Base-by-base conservation (phyloP, 2,888 invertebrate species). In the Tipula confusa region DNA sequence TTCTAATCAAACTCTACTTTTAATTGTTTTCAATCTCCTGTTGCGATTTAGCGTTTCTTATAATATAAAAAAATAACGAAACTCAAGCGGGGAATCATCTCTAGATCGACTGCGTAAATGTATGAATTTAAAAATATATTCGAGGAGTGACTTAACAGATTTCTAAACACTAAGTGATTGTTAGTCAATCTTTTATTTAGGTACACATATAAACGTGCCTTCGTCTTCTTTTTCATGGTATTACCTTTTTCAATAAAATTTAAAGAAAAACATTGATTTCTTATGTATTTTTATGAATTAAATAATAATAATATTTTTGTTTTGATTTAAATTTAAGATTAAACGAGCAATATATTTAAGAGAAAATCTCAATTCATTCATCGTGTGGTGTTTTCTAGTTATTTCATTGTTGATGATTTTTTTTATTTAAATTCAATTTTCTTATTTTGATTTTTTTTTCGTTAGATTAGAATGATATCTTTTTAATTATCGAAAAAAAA, bases 81-180 rank as follows among this genome's bases (percentile, higher is more conserved):
- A 82, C 83, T 82, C 85, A 84, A 83, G 84, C 82, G 82, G 85
- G 84, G 84, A 85, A 24, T 11, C 24, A 64, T 64, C 64, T 24
- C 24, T 64, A 18, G 24, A 24, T n/a, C 24, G 9, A 24, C 64
- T 64, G 1, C 7, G 6, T 15, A n/a, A 5, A 31, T 31, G 31
- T 5, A 31, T 31, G 31, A 7, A n/a, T n/a, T n/a, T n/a, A n/a
- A n/a, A n/a, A n/a, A 18, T 48, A 18, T 48, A 48, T 48, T 48
- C 48, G 18, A 85, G 85, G 84, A 84, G 85, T 85, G 85, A 85
- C 85, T 85, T 84, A 82, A 85, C 85, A 85, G 84, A 84, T 85
- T 85, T 85, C 33, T 84, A 85, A 85, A 84, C 85, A 88, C 85
- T 82, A 82, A 82, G 31, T 43, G 82, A 82, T 82, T 82, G 82